A percentile compares a stretch with the other conserved stretches of the same genome.
phyloP scores from a whole-genome alignment of 2,113 vertebrate genomes.

The Alligator mississippiensis region DNA sequence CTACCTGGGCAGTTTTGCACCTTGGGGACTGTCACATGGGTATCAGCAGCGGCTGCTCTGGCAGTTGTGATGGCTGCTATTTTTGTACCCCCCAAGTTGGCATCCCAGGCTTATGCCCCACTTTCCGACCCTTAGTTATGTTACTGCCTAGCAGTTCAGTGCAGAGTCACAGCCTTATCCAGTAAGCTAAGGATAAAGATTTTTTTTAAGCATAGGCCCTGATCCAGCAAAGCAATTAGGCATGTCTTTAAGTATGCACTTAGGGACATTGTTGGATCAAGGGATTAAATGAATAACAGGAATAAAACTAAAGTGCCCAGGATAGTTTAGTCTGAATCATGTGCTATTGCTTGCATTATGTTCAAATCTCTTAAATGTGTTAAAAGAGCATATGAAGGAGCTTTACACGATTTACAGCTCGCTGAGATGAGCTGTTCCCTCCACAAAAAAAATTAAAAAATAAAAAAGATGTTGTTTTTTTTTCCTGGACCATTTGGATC shows the following conservation, averaged over 20 bases:
- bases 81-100: too few species aligned
- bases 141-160: too few species aligned
- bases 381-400: background rate
- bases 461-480: background rate
- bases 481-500: background rate
- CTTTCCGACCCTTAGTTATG: too few species aligned
- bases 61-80: too few species aligned
- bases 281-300: background rate
- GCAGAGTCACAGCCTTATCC: background rate
- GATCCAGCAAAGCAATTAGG: background rate
- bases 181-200: background rate
- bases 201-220: background rate
- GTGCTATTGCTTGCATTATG: background rate
- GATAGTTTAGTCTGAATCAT: background rate
- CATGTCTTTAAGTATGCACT: background rate
- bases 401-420: background rate
- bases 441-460: background rate
- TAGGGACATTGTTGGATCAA: background rate
- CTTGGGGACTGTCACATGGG: background rate
- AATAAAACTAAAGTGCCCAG: background rate
- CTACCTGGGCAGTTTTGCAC: conserved; percentile 6
- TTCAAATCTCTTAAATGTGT: background rate
- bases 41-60: too few species aligned
- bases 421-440: background rate
- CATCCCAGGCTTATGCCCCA: too few species aligned